A percentile compares a stretch with the other conserved stretches of the same genome.
These are phyloP conservation scores for Cryptotis parvus DNA, from an alignment of 2,113 vertebrate genomes.

Conservation along the genomic window DNA sequence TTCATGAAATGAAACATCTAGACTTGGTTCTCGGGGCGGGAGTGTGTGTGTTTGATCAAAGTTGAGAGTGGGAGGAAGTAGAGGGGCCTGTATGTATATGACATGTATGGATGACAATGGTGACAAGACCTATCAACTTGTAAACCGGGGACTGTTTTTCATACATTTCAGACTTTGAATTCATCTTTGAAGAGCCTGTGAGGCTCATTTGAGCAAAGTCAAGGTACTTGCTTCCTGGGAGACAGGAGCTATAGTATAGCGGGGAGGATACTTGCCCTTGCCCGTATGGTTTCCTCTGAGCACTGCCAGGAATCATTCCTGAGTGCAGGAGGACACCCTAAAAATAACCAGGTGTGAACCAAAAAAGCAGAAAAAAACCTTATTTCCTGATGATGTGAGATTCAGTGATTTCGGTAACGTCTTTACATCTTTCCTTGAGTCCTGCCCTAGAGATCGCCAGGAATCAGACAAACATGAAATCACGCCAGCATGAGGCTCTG, in stretches of 20 bases:
- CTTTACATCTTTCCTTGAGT: neutral
- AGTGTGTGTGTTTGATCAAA: neutral
- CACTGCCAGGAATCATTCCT: too few relatives aligned
- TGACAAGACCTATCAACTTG: neutral
- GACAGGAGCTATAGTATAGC: too few relatives aligned
- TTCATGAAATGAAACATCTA: neutral
- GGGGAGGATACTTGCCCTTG: too few relatives aligned
- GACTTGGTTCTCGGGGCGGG: neutral
- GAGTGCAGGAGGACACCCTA: too few relatives aligned
- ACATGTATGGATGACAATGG: neutral
- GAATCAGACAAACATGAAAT: neutral
- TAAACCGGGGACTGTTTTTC: neutral
- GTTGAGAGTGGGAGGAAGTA: neutral
- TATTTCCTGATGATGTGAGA: neutral
- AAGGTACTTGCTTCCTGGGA: too few relatives aligned
- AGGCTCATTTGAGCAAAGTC: neutral
- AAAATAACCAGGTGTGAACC: too few relatives aligned
- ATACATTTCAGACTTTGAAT: neutral
- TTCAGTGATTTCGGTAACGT: neutral
- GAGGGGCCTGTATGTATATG: neutral
- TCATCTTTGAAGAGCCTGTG: neutral
- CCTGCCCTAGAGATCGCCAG: neutral
- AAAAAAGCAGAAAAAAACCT: too few relatives aligned
- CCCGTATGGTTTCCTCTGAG: too few relatives aligned
- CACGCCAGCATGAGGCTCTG: accelerated